phyloP scores from a whole-genome alignment of 2,888 invertebrate species.

The Synergus itoensis region DNA sequence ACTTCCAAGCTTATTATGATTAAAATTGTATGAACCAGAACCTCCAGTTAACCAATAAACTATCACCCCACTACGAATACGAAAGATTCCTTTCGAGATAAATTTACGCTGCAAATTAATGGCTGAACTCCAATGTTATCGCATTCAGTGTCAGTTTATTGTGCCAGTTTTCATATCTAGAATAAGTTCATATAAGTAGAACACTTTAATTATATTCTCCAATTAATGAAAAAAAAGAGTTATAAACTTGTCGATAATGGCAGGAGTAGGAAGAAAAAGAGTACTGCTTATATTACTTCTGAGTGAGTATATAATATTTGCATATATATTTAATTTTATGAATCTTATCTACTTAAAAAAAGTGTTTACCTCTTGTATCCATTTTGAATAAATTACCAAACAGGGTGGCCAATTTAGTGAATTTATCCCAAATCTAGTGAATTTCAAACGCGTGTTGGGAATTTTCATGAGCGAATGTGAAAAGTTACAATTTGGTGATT shows the following conservation, averaged over 20 bases:
- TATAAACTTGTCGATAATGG: conserved; percentile 1
- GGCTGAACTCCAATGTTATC: conserved; percentile 23
- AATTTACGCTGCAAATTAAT: conserved; percentile 14
- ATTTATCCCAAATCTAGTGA: too few species aligned
- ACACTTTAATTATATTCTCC: conserved; percentile 13
- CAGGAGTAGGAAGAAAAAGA: neutral
- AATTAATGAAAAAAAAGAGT: neutral
- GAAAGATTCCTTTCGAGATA: conserved; percentile 12
- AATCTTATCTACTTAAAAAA: neutral
- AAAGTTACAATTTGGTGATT: too few species aligned
- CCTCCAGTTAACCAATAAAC: neutral
- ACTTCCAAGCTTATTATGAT: neutral
- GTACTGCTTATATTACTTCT: neutral
- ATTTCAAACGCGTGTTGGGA: too few species aligned
- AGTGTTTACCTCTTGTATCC: neutral
- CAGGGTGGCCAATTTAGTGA: too few species aligned
- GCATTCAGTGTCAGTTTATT: conserved; percentile 21
- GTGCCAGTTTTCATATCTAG: conserved; percentile 12
- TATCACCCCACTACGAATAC: conserved; percentile 6
- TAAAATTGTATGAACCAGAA: neutral
- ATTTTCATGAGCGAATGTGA: too few species aligned
- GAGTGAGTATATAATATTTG: neutral
- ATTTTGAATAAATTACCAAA: neutral
- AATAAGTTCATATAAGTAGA: too few species aligned
- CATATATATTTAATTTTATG: neutral